A percentile compares a stretch with the other conserved stretches of the same genome.
These are phyloP conservation scores for Alectoris magna DNA, from an alignment of 2,797 vertebrate species.

Conservation along the genomic window DNA sequence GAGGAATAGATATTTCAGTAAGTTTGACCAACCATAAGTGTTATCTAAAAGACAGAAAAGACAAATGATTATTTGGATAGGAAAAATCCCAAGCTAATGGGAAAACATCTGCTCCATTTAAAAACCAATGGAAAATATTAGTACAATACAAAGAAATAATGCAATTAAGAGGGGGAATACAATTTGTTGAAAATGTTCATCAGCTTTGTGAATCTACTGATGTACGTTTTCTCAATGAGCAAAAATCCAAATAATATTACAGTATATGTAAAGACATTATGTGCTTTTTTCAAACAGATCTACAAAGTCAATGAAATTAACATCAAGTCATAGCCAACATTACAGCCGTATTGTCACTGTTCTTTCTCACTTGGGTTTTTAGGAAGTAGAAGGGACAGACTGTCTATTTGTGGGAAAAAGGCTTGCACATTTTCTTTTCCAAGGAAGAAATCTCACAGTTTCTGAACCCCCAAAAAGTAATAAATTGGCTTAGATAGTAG, in stretches of 20 bases:
- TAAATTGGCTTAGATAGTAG: background rate
- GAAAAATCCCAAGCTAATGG: constrained; percentile 49
- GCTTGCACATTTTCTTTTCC: background rate
- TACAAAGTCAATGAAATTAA: background rate
- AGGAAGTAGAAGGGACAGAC: background rate
- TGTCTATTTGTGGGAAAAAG: background rate
- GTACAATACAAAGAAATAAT: constrained; percentile 22
- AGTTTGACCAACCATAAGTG: constrained; percentile 50
- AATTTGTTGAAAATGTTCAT: background rate
- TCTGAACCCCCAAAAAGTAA: background rate
- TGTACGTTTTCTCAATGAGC: constrained; percentile 20
- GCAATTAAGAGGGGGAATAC: constrained; percentile 38
- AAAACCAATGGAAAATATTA: constrained; percentile 36
- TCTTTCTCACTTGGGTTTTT: background rate
- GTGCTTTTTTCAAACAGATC: background rate
- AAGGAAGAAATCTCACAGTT: background rate
- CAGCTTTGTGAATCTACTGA: constrained; percentile 32
- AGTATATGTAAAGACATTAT: background rate
- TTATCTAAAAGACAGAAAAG: constrained; percentile 54
- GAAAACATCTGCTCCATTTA: constrained; percentile 64
- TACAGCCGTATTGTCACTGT: background rate
- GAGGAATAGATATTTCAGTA: constrained; percentile 49
- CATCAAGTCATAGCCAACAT: background rate
- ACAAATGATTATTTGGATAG: constrained; percentile 62
- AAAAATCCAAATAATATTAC: background rate